Evolutionary conservation across 2,113 vertebrate genomes (phyloP).

Genomic region (Peucedramus taeniatus): DNA sequence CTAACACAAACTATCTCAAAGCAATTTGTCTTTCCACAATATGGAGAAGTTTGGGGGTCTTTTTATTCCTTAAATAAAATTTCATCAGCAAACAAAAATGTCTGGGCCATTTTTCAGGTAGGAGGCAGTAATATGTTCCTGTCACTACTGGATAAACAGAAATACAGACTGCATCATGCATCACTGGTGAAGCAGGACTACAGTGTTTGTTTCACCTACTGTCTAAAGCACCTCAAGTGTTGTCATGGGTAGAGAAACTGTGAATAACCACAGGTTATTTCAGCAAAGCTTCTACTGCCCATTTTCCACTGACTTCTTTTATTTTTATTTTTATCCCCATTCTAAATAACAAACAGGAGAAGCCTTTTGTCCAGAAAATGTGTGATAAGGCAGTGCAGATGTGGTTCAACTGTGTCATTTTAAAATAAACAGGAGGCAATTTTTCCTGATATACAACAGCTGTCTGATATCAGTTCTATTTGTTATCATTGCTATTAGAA

Average conservation of each 20-base stretch:
- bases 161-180: neutral
- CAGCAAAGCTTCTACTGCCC: neutral
- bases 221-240: neutral
- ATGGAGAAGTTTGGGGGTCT: neutral
- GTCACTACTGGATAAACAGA: neutral
- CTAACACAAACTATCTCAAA: neutral
- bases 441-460: constrained; percentile 38
- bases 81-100: neutral
- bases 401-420: neutral
- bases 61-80: neutral
- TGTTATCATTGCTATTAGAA: constrained; percentile 30
- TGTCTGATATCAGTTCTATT: constrained; percentile 13
- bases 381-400: constrained; percentile 7
- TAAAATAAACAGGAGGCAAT: constrained; percentile 24
- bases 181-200: neutral
- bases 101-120: neutral
- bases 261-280: neutral
- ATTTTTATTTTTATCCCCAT: neutral
- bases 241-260: neutral
- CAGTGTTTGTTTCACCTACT: neutral
- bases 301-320: neutral
- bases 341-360: neutral
- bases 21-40: neutral
- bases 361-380: neutral
- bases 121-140: neutral